Evolutionary conservation across 2,888 invertebrate genomes (phyloP), one percentile per base, ranked within the genome.

Genomic region (Steromphala cineraria): DNA sequence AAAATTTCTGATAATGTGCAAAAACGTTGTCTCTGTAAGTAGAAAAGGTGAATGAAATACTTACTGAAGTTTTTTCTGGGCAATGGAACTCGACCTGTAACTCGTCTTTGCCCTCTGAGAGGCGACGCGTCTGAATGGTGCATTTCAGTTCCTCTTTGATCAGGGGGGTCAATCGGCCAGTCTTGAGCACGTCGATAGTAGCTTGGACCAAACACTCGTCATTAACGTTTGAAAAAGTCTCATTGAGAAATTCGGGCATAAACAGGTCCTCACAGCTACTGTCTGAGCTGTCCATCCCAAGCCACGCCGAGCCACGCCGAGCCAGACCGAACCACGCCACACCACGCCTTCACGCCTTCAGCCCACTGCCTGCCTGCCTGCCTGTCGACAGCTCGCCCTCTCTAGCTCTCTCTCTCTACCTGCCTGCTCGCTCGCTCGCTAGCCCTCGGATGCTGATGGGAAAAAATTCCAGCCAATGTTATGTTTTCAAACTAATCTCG

Each of bases 111-210:
- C 76, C 76, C 31, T 76, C 76, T 17, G 76, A 76, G 15, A 76
- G 31, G 3, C 76, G 76, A 17, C 76, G 24, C n/a, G 53, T 76
- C 31, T 76, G 76, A 28, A 76, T 76, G 53, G 76, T 55, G 55
- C 76, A 76, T 31, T 76, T 76, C 8, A 76, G 76, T 76, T 76
- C 76, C 55, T 76, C 76, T 31, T 76, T 76, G 31, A 76, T 76
- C 15, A 76, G 76, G 15, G 76, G 76, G 31, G 76, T 76, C 40
- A 76, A 28, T 17, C 76, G 53, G 17, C 76, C 76, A 17, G 76
- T 76, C 36, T 76, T 76, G 15, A 76, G 31, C 17, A 76, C 76
- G 28, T 76, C 76, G n/a, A 76, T 55, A n/a, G 76, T 76, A 15
- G 76, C 76, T 19, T 55, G 53, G 15, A 76, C 76, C 1, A 76